phyloP scores from a whole-genome alignment of 1,140 invertebrate species.

The Notospermus geniculatus region DNA sequence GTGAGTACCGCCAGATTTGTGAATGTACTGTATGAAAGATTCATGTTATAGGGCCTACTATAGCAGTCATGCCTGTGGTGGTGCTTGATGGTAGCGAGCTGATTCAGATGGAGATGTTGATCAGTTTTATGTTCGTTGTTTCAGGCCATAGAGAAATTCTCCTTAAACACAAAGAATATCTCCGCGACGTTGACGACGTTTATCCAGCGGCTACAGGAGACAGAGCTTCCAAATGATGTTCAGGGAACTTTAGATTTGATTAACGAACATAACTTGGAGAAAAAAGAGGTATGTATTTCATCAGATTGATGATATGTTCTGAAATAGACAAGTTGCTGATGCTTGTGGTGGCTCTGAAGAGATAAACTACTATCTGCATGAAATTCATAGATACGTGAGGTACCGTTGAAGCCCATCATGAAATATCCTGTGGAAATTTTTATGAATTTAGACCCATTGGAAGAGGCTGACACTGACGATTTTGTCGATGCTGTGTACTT shows the following conservation, averaged over 20 bases:
- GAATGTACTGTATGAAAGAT: too few relatives aligned
- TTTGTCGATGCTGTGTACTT: too few relatives aligned
- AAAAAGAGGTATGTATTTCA: conserved; percentile 62
- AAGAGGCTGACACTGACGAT: too few relatives aligned
- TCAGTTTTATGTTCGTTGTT: conserved; percentile 44
- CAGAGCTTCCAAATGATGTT: conserved; percentile 82
- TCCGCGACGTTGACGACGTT: conserved; percentile 58
- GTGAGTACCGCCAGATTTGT: conserved; percentile 70
- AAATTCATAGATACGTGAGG: too few relatives aligned
- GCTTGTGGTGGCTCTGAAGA: too few relatives aligned
- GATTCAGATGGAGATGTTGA: neutral
- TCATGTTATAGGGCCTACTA: neutral
- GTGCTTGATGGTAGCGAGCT: neutral
- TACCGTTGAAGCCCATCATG: too few relatives aligned
- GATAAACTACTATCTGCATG: too few relatives aligned
- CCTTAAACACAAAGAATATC: conserved; percentile 82
- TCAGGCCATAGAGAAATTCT: conserved; percentile 94
- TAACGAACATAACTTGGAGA: conserved; percentile 40
- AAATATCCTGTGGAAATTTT: too few relatives aligned
- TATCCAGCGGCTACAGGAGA: conserved; percentile 73
- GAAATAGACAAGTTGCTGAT: too few relatives aligned
- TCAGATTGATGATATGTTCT: too few relatives aligned
- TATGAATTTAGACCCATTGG: too few relatives aligned
- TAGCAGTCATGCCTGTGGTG: neutral
- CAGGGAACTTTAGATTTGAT: conserved; percentile 58